Conservation (phyloP, 2,888 invertebrate genomes). For the Furcula furcula region DNA sequence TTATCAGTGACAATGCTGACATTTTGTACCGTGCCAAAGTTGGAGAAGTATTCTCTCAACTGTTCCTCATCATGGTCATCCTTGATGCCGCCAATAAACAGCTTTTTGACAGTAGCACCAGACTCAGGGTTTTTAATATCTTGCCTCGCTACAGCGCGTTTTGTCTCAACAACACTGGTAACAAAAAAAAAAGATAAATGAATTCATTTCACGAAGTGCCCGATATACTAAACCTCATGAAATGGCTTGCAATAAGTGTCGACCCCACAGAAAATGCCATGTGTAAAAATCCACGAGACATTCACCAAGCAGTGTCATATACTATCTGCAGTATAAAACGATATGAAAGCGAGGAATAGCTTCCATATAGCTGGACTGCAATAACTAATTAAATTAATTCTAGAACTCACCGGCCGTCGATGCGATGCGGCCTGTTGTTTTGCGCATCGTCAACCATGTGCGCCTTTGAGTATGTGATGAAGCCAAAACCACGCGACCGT, state of each 20-base stretch:
- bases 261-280: conserved; percentile 76
- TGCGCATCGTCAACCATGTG: conserved; percentile 99
- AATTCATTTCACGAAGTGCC: no score
- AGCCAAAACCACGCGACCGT: conserved; percentile 98
- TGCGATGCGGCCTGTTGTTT: conserved; percentile 92
- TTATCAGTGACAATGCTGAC: conserved; percentile 96
- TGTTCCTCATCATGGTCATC: conserved; percentile 97
- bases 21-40: conserved; percentile 91
- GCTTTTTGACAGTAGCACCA: conserved; percentile 95
- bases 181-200: no score
- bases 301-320: conserved; percentile 70
- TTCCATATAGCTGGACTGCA: conserved; percentile 76
- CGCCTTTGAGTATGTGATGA: conserved; percentile 96
- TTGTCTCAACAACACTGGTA: conserved; percentile 94
- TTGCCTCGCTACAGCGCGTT: conserved; percentile 96
- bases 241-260: conserved; percentile 32
- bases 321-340: conserved; percentile 71
- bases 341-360: conserved; percentile 55
- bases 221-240: not conserved
- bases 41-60: conserved; percentile 90
- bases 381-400: conserved; percentile 5
- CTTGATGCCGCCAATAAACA: conserved; percentile 97
- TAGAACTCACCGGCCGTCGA: conserved; percentile 88
- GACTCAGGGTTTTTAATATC: conserved; percentile 96
- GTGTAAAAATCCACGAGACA: conserved; percentile 53